Percentiles rank a stretch among this genome's conserved stretches.
Conservation (phyloP, 2,113 vertebrate genomes). For the Seriola quinqueradiata region DNA sequence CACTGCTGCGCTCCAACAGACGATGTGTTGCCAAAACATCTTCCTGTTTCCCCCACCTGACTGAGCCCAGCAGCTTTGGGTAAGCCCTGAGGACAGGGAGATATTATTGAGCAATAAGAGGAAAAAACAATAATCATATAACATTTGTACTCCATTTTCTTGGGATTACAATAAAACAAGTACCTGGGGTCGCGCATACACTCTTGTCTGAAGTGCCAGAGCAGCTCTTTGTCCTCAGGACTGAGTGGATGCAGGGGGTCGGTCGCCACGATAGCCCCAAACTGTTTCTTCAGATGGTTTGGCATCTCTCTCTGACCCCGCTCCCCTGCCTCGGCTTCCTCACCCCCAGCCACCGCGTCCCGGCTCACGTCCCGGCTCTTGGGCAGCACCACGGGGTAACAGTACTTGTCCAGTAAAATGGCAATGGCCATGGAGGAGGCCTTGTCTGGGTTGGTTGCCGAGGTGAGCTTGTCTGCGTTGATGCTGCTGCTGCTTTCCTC, state of each 20-base stretch:
- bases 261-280: constrained; percentile 92
- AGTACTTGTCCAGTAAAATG: constrained; percentile 94
- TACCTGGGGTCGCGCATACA: constrained; percentile 91
- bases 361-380: constrained; percentile 86
- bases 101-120: neutral
- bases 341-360: constrained; percentile 67
- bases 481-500: constrained; percentile 94
- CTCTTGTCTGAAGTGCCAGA: constrained; percentile 97
- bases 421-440: constrained; percentile 94
- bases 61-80: constrained; percentile 95
- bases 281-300: constrained; percentile 96
- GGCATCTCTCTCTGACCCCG: constrained; percentile 94
- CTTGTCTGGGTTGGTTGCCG: constrained; percentile 97
- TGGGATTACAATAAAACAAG: neutral
- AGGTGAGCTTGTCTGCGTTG: constrained; percentile 97
- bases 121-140: neutral
- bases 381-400: constrained; percentile 95
- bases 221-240: constrained; percentile 95
- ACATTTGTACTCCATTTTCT: neutral
- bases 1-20: constrained; percentile 89
- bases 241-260: constrained; percentile 96
- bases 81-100: constrained; percentile 85
- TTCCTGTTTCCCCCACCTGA: constrained; percentile 96
- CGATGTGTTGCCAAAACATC: constrained; percentile 92
- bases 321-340: constrained; percentile 87